Percentiles rank a stretch among this genome's conserved stretches.
These are phyloP conservation scores for Chymomyza fuscimana DNA, from an alignment of 2,888 invertebrate species.

Conservation along the genomic window DNA sequence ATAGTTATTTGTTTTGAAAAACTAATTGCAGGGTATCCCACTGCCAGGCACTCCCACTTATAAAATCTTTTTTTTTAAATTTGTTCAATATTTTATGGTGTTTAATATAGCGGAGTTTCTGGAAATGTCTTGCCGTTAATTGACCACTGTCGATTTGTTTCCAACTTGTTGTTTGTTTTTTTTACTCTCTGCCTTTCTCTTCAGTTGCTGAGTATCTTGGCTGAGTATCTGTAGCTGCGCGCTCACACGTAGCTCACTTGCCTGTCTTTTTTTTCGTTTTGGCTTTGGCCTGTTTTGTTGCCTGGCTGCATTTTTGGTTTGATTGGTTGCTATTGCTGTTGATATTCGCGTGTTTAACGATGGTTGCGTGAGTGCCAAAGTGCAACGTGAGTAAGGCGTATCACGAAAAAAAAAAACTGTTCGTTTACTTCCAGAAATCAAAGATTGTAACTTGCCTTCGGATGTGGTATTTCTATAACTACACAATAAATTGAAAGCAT, in stretches of 20 bases:
- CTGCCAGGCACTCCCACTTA: not conserved
- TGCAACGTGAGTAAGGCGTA: not conserved
- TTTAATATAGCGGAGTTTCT: not conserved
- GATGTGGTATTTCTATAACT: no score
- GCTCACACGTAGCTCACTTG: slow-evolving; percentile 30
- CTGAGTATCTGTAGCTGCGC: slow-evolving; percentile 13
- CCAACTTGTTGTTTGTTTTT: not conserved
- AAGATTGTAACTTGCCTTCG: no score
- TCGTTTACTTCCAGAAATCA: no score
- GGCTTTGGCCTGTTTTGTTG: slow-evolving; percentile 21
- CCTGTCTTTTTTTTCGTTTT: slow-evolving; percentile 23
- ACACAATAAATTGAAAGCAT: no score
- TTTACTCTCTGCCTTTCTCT: slow-evolving; percentile 12
- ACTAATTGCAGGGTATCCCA: not conserved
- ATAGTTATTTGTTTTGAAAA: no score
- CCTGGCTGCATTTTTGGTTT: slow-evolving; percentile 26
- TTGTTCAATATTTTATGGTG: not conserved
- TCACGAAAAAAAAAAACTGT: not conserved
- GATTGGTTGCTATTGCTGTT: not conserved
- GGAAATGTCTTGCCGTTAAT: not conserved
- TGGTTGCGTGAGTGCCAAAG: not conserved
- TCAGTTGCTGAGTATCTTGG: slow-evolving; percentile 2
- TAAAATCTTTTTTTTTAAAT: not conserved
- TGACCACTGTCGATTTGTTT: not conserved
- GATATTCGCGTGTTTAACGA: not conserved